Base-by-base conservation (phyloP, 2,888 invertebrate genomes). In the Drosophila setosimentum region DNA sequence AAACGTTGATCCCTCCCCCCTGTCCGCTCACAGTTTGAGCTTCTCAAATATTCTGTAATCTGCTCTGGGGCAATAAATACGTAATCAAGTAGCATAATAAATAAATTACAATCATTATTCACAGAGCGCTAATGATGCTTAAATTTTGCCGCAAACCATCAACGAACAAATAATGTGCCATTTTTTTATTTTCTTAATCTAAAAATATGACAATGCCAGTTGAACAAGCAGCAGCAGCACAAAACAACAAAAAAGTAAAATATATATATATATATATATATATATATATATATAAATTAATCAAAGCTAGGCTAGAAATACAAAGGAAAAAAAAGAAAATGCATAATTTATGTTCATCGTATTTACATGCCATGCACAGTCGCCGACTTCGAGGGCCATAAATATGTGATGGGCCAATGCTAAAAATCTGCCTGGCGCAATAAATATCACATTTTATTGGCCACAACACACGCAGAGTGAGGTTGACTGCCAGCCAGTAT, bases 61-160 rank as follows among this genome's bases (percentile, higher is more conserved):
- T 49, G 50, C 40, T 32, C 3, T 27, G 48, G 40, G 30, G 29
- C 57, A 63, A 68, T 68, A 71, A 71, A 65, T 59, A 24, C 21
- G 49, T 66, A 75, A 82, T 68, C 72, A 68, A 68, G 79, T 72
- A 61, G 64, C 65, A 69, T 68, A 69, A 42, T 67, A 82, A 70
- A 80, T 79, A 78, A 73, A 81, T 79, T 63, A 61, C 63, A 60
- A 57, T 49, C 82, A 82, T 82, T 72, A 78, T 68, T 80, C 76
- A 71, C 63, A 61, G 54, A 55, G 65, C 62, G 82, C 72, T 80
- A 80, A 82, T 80, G 82, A 78, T 78, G 82, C 82, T 78, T 72
- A 72, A 75, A 82, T 71, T 72, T 75, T 48, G 21, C 57, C 29
- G 24, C 53, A 55, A 61, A 61, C 55, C 51, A 60, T 18, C 63